Percentiles rank a stretch among this genome's conserved stretches.
These are phyloP conservation scores for Lophius americanus DNA, from an alignment of 2,797 vertebrate species.

Conservation along the genomic window DNA sequence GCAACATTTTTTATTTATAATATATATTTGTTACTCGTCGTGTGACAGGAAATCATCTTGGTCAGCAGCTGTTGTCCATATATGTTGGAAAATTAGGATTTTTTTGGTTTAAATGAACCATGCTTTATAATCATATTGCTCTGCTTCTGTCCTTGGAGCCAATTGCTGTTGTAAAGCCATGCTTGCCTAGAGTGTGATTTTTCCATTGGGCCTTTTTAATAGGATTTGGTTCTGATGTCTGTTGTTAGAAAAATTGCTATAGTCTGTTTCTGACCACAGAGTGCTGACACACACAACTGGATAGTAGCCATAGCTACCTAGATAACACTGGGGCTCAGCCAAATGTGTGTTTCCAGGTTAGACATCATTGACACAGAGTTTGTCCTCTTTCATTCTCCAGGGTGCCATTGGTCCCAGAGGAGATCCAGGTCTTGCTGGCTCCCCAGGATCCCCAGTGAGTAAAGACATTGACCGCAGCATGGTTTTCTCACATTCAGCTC, in stretches of 20 bases:
- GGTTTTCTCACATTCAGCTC: not conserved
- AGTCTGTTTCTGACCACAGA: constrained; percentile 66
- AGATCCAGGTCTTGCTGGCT: constrained; percentile 82
- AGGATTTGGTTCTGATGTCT: constrained; percentile 71
- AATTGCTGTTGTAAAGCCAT: constrained; percentile 50
- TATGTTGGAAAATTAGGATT: constrained; percentile 45
- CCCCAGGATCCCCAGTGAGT: constrained; percentile 85
- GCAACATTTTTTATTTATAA: constrained; percentile 59
- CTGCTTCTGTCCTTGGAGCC: constrained; percentile 55
- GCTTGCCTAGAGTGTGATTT: constrained; percentile 60
- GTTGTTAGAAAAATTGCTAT: constrained; percentile 64
- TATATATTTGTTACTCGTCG: constrained; percentile 13
- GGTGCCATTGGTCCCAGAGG: constrained; percentile 83
- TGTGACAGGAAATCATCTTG: constrained; percentile 38
- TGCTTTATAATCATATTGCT: constrained; percentile 57
- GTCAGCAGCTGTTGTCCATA: constrained; percentile 58
- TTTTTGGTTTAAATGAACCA: constrained; percentile 52
- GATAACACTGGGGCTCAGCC: constrained; percentile 55
- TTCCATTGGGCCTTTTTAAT: constrained; percentile 62
- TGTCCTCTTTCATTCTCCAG: constrained; percentile 69
- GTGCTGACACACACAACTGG: constrained; percentile 71
- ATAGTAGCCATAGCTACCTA: constrained; percentile 59
- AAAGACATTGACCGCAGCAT: constrained; percentile 19
- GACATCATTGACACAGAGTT: constrained; percentile 50
- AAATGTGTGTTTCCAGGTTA: constrained; percentile 56